Percentiles rank a stretch among this genome's conserved stretches.
Evolutionary conservation across 2,113 vertebrate genomes (phyloP).

Genomic region (Carassius carassius): DNA sequence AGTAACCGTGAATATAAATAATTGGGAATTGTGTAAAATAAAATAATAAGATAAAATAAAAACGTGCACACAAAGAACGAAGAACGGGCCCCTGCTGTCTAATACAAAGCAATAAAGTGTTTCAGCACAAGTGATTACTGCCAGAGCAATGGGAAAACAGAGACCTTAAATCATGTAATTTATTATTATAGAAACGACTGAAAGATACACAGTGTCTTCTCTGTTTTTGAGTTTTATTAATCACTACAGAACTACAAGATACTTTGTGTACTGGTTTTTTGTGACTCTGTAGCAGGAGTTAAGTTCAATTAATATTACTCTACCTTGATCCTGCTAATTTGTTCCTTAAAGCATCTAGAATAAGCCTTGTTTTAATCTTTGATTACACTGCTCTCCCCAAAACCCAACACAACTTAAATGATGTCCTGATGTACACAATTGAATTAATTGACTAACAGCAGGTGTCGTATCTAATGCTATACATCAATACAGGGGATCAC

Average conservation of each 20-base stretch:
- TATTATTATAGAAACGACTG: not conserved
- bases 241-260: not conserved
- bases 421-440: conserved; percentile 47
- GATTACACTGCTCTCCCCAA: conserved; percentile 40
- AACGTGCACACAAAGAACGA: no score
- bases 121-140: not conserved
- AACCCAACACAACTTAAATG: conserved; percentile 48
- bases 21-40: no score
- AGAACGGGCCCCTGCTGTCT: no score
- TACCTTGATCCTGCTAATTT: conserved; percentile 33
- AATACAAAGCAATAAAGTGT: not conserved
- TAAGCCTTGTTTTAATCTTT: conserved; percentile 54
- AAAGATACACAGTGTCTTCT: not conserved
- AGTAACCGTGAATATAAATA: no score
- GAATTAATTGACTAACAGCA: conserved; percentile 59
- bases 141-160: not conserved
- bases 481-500: conserved; percentile 51
- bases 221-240: not conserved
- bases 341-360: conserved; percentile 32
- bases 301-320: conserved; percentile 38
- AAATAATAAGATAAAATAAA: no score
- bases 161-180: not conserved
- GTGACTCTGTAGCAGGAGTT: conserved; percentile 39
- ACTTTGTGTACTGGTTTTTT: not conserved
- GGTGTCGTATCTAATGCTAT: conserved; percentile 55